Conservation (phyloP, 1,140 invertebrate genomes). For the Drosophila sproati region DNA sequence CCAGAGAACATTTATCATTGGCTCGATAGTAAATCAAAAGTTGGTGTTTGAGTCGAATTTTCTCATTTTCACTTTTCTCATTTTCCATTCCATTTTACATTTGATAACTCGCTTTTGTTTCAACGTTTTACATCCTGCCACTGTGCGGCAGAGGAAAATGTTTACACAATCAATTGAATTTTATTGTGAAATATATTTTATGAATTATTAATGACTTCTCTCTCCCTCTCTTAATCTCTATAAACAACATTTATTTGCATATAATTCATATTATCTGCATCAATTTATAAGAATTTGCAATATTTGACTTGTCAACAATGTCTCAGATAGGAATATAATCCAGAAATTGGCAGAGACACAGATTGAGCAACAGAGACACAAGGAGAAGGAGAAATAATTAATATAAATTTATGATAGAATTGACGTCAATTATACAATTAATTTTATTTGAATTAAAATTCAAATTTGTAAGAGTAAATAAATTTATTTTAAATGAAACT, state of each 20-base stretch:
- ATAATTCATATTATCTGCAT: conserved; percentile 23
- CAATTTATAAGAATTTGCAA: conserved; percentile 59
- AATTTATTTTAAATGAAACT: no score
- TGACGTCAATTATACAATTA: no score
- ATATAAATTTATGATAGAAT: background rate
- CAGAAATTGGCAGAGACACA: background rate
- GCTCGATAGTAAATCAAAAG: conserved; percentile 15
- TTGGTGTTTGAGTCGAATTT: conserved; percentile 3
- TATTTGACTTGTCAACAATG: conserved; percentile 32
- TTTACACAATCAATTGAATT: conserved; percentile 81
- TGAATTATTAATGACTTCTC: conserved; percentile 74
- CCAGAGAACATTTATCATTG: conserved; percentile 37
- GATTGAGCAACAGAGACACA: background rate
- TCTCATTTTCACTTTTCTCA: conserved; percentile 20
- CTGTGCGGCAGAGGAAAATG: conserved; percentile 61
- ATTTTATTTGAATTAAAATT: no score
- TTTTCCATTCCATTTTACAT: conserved; percentile 14
- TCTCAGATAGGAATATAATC: background rate
- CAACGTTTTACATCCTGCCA: conserved; percentile 1
- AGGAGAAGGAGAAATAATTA: background rate
- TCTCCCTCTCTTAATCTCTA: conserved; percentile 6
- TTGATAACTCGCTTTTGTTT: conserved; percentile 29
- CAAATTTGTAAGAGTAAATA: no score
- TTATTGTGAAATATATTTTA: conserved; percentile 75
- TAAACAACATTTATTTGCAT: background rate